These are phyloP conservation scores for Thymelicus acteon DNA, from an alignment of 2,888 invertebrate species.

Conservation along the genomic window DNA sequence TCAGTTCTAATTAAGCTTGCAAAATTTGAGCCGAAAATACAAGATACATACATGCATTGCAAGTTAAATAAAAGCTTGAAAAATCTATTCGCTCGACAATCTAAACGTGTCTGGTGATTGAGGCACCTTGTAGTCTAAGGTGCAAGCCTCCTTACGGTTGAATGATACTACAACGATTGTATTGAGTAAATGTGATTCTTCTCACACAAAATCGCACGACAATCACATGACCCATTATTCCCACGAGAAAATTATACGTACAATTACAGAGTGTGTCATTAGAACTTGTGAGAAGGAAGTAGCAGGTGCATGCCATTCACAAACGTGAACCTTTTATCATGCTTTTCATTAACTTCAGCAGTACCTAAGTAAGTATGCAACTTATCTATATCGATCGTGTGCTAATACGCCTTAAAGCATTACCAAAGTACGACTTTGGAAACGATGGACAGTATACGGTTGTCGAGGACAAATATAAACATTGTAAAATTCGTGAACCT, in stretches of 20 bases:
- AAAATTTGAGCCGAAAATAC: too few species aligned
- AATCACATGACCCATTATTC: conserved; percentile 5
- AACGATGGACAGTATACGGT: too few species aligned
- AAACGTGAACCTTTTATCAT: not conserved
- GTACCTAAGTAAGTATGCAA: not conserved
- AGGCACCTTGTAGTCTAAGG: not conserved
- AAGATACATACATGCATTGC: too few species aligned
- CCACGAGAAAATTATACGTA: not conserved
- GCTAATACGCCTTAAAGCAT: too few species aligned
- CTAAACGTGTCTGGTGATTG: too few species aligned
- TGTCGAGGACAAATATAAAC: too few species aligned
- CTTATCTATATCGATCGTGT: too few species aligned
- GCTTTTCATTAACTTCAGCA: not conserved
- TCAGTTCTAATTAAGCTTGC: too few species aligned
- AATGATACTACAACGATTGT: not conserved
- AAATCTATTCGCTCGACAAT: too few species aligned
- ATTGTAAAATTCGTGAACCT: too few species aligned
- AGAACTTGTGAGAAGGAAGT: conserved; percentile 5
- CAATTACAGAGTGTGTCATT: conserved; percentile 8
- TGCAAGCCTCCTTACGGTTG: not conserved
- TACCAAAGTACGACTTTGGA: too few species aligned
- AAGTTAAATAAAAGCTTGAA: too few species aligned
- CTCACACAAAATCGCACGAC: conserved; percentile 5
- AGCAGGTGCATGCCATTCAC: conserved; percentile 1
- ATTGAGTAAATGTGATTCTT: conserved; percentile 3